Evolutionary conservation across 2,797 vertebrate genomes (phyloP), one percentile per base, ranked within the genome.

Genomic region (Crotalus adamanteus): DNA sequence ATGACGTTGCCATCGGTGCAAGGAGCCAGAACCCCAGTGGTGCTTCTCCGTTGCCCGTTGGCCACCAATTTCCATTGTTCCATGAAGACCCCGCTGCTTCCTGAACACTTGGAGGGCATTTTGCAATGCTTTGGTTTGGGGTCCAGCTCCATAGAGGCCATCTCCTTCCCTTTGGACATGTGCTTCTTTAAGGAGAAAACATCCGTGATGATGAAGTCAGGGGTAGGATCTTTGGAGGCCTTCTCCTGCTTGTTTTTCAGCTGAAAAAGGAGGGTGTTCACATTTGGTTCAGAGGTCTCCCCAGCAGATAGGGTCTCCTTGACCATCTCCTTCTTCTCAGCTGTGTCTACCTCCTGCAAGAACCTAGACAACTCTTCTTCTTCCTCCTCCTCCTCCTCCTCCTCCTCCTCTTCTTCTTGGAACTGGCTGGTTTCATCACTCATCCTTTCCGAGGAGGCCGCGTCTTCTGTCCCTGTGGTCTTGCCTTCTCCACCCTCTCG

Each of bases 31-130:
- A 97, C 92, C 0, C 98, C 98, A 1, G 97, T 93, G 91, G 97
- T 96, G n/a, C 96, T 96, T 91, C 98, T 97, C 1, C 97, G 96
- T 63, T 96, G 98, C 92, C 96, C 97, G 2, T 97, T 97, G 53
- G 97, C 96, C 5, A 98, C 96, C 20, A 98, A 96, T 91, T 98
- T 98, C 98, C 99, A 99, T n/a, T 98, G 98, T 92, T 99, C 98
- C 0, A 98, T 98, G 91, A 98, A 97, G 87, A 98, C 97, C 16
- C 98, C 97, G 0, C 96, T 2, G 26, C 97, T 91, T 95, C 96
- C 9, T 93, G 96, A 86, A 90, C 97, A 98, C 3, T 98, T 98
- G 96, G 98, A 98, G 91, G 98, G 96, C 4, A 98, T 95, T 96
- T 98, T 98, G 91, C 98, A 98, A 83, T 95, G 95, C 42, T 98